phyloP scores from a whole-genome alignment of 2,888 invertebrate genomes.

The Ischnus inquisitorius region DNA sequence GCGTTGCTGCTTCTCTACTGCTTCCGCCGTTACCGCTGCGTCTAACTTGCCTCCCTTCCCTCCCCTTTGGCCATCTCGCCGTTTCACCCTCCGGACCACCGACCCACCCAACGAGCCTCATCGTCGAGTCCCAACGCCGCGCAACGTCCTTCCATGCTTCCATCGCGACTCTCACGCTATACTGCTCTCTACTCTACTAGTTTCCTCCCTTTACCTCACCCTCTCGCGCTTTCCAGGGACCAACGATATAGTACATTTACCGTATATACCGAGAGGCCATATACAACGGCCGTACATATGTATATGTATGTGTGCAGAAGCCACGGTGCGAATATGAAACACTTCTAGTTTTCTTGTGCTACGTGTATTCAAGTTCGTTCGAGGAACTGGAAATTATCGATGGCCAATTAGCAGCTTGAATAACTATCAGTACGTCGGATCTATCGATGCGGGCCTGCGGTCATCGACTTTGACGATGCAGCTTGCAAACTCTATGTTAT shows the following conservation, averaged over 20 bases:
- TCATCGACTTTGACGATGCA: neutral
- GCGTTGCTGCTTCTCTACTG: slow-evolving; percentile 49
- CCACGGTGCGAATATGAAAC: slow-evolving; percentile 38
- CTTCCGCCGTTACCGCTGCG: slow-evolving; percentile 63
- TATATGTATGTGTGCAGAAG: slow-evolving; percentile 13
- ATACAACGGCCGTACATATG: neutral
- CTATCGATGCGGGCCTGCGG: neutral
- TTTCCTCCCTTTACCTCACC: slow-evolving; percentile 39
- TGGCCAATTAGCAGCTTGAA: neutral
- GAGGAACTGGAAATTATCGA: slow-evolving; percentile 3
- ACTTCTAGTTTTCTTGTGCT: neutral
- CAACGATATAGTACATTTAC: slow-evolving; percentile 39
- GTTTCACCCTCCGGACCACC: slow-evolving; percentile 65
- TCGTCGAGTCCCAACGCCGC: slow-evolving; percentile 63
- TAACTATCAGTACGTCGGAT: neutral
- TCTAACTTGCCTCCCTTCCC: slow-evolving; percentile 64
- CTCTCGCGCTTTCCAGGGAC: slow-evolving; percentile 34
- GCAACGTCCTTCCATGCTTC: slow-evolving; percentile 64
- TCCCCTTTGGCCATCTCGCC: slow-evolving; percentile 65
- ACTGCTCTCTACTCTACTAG: slow-evolving; percentile 35
- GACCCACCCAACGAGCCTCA: slow-evolving; percentile 35
- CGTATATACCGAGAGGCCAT: neutral
- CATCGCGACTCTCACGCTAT: slow-evolving; percentile 64
- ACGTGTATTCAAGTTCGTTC: neutral
- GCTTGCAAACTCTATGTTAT: neutral